Base-by-base conservation (phyloP, 2,113 vertebrate species). In the Fregata magnificens region DNA sequence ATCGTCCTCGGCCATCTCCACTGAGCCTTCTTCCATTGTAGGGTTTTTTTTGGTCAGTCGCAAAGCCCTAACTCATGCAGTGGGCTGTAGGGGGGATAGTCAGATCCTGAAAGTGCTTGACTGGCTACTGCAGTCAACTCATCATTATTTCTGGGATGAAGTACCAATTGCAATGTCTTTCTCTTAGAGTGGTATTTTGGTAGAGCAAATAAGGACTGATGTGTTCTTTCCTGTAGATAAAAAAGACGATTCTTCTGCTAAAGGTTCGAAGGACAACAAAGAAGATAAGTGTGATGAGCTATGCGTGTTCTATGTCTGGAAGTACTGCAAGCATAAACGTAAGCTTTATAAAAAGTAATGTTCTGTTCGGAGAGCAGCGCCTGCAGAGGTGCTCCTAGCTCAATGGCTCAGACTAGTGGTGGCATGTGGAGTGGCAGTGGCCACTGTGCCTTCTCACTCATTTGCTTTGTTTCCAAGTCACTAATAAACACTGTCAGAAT, bases 311-410 rank as follows among this genome's bases (percentile, higher is more conserved):
- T 98, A 98, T 74, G 62, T 99, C 67, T 98, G 98, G 90, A 98
- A 87, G 73, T 90, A 96, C 88, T 99, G 99, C 96, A 98, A 97
- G 73, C 95, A 97, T 93, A 98, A 97, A 93, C 98, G 99, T 99
- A 92, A 97, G 93, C 85, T 69, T 83, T 69, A 56, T 32, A 59
- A 78, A 77, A 81, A 62, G 32, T 19, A 31, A 20, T n/a, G 32
- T 63, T 61, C 1, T 56, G 3, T 11, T 42, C 7, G 1, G 34
- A 65, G 56, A 50, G 34, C 32, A 59, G 9, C 5, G 9, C 55
- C 20, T 63, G 49, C 50, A 77, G 82, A 52, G 45, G 16, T n/a
- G 18, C 21, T 69, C 19, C 34, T n/a, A 0, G 4, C 69, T 55
- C 32, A 13, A 1, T 45, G 52, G 13, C 47, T 95, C 4, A 1